Evolutionary conservation across 2,888 invertebrate genomes (phyloP).

Genomic region (Carabus problematicus): DNA sequence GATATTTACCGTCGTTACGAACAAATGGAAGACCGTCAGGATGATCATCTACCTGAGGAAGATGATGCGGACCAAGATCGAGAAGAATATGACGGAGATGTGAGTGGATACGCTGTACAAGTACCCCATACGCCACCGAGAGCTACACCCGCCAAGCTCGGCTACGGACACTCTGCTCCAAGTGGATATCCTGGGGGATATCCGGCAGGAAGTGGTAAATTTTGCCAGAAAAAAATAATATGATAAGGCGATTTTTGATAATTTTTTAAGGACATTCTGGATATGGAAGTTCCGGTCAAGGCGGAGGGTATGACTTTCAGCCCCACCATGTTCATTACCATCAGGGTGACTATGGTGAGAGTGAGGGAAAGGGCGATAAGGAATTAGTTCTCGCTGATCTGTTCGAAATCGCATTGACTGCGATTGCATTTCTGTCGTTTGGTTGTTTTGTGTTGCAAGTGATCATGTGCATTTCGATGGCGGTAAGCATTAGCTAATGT

Average conservation of each 20-base stretch:
- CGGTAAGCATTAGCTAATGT: slow-evolving; percentile 59
- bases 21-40: slow-evolving; percentile 50
- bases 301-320: slow-evolving; percentile 43
- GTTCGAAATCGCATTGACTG: slow-evolving; percentile 81
- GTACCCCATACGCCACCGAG: slow-evolving; percentile 24
- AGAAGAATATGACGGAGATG: slow-evolving; percentile 69
- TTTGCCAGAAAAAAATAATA: neutral
- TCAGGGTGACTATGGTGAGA: slow-evolving; percentile 50
- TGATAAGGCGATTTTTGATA: no score
- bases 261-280: slow-evolving; percentile 36
- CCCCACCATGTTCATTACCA: slow-evolving; percentile 53
- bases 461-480: slow-evolving; percentile 73
- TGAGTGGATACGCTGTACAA: slow-evolving; percentile 57
- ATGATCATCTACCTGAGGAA: slow-evolving; percentile 51
- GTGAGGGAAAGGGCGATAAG: slow-evolving; percentile 56
- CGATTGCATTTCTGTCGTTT: slow-evolving; percentile 81
- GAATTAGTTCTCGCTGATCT: slow-evolving; percentile 74
- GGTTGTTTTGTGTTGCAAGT: slow-evolving; percentile 82
- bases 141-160: slow-evolving; percentile 31
- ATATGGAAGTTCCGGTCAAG: slow-evolving; percentile 54
- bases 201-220: slow-evolving; percentile 7
- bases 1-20: slow-evolving; percentile 73
- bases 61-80: slow-evolving; percentile 54
- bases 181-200: slow-evolving; percentile 30
- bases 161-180: slow-evolving; percentile 40